phyloP scores from a whole-genome alignment of 2,113 vertebrate species.

The Myotis davidii region DNA sequence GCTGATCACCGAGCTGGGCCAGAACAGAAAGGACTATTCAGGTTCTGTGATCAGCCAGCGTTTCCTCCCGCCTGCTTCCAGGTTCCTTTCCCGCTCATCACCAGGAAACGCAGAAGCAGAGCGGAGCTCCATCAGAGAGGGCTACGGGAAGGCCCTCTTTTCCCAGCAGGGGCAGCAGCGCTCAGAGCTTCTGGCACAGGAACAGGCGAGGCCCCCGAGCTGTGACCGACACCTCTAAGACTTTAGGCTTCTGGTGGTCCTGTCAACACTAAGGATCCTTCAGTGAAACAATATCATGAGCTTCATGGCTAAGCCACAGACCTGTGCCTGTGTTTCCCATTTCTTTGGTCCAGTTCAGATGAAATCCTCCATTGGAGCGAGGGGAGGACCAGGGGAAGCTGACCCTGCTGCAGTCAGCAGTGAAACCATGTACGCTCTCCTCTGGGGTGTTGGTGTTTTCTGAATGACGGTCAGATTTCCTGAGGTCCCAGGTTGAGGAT shows the following conservation, averaged over 20 bases:
- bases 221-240: neutral
- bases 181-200: too few species aligned
- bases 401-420: neutral
- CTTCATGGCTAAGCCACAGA: neutral
- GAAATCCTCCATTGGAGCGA: neutral
- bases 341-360: neutral
- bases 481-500: neutral
- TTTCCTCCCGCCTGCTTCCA: neutral
- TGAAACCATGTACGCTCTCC: too few species aligned
- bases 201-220: neutral
- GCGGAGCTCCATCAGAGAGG: neutral
- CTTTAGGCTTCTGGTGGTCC: too few species aligned
- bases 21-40: neutral
- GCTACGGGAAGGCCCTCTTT: accelerated
- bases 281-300: neutral
- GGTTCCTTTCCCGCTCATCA: neutral
- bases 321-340: accelerated
- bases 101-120: neutral
- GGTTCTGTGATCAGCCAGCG: neutral
- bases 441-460: neutral
- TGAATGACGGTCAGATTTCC: neutral
- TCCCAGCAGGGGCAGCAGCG: neutral
- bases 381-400: too few species aligned
- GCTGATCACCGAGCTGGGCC: neutral
- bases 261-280: neutral